Base-by-base conservation (phyloP, 1,140 invertebrate species). In the Vanessa tameamea region DNA sequence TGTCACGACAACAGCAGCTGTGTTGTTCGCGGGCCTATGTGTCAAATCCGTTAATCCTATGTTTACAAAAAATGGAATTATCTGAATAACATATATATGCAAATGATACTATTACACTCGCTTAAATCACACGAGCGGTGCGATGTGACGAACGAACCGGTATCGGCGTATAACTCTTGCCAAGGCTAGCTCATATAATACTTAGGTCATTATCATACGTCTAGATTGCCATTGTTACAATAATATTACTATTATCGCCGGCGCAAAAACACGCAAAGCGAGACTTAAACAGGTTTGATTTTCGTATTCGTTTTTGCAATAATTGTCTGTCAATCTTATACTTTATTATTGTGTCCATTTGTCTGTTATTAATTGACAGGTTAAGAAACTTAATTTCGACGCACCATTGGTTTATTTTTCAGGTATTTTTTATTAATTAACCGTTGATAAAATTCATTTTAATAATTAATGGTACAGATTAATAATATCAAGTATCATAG, bases 141-240 rank as follows among this genome's bases (percentile, higher is more conserved):
- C 8, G 53, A 57, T 57, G 20, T 57, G 53, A 57, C 53, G 53
- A 26, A 23, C 23, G 20, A 23, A 57, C 20, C 53, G 53, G 16
- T 23, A 57, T 12, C 16, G 15, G 15, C 51, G n/a, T 53, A 20
- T 53, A n/a, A 53, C 50, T 31, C 55, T 23, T 57, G 9, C 23
- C 55, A 57, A 57, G 55, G 55, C 55, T 51, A n/a, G n/a, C 48
- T 53, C 43, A 63, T 57, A 72, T 66, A 16, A 66, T 47, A 68
- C 63, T 31, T 43, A 72, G 70, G 66, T 73, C 66, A 53, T 73
- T 70, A 67, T 66, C 64, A 50, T 59, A 67, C 53, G 71, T 67
- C 71, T 72, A 72, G 71, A 70, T 70, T 63, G 57, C 47, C 47
- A 64, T 74, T 74, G 67, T 74, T 64, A 74, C 63, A 48, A 55